These are phyloP conservation scores for Bovichtus diacanthus DNA, from an alignment of 2,797 vertebrate genomes.

Conservation along the genomic window DNA sequence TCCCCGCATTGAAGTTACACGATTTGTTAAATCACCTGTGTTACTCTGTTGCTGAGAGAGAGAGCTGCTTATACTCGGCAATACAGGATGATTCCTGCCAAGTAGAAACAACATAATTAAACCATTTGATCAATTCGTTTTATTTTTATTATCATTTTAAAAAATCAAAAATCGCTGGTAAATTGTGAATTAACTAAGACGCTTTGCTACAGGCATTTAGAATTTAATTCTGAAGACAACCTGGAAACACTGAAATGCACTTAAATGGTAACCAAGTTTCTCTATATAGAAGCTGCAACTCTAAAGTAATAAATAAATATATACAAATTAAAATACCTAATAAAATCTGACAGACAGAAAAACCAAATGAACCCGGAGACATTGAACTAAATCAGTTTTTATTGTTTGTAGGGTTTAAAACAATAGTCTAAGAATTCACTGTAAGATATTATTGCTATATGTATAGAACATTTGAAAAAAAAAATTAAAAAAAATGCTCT, in stretches of 20 bases:
- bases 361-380: constrained; percentile 15
- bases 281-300: not conserved
- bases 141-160: too few species aligned
- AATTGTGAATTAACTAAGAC: not conserved
- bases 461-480: too few species aligned
- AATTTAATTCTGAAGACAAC: not conserved
- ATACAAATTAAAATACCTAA: not conserved
- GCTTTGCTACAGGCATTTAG: not conserved
- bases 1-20: fast-evolving
- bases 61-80: constrained; percentile 23
- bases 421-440: too few species aligned
- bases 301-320: not conserved
- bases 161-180: too few species aligned
- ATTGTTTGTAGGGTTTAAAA: constrained; percentile 13
- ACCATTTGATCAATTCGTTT: not conserved
- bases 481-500: too few species aligned
- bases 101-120: constrained; percentile 38
- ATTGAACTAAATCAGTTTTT: constrained; percentile 32
- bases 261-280: not conserved
- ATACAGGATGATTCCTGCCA: constrained; percentile 72
- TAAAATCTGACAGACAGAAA: not conserved
- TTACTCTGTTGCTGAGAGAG: constrained; percentile 30
- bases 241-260: not conserved
- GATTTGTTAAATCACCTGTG: constrained; percentile 71
- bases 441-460: too few species aligned